Conservation (phyloP, 2,797 vertebrate species). For the Melanotaenia pygmaea region DNA sequence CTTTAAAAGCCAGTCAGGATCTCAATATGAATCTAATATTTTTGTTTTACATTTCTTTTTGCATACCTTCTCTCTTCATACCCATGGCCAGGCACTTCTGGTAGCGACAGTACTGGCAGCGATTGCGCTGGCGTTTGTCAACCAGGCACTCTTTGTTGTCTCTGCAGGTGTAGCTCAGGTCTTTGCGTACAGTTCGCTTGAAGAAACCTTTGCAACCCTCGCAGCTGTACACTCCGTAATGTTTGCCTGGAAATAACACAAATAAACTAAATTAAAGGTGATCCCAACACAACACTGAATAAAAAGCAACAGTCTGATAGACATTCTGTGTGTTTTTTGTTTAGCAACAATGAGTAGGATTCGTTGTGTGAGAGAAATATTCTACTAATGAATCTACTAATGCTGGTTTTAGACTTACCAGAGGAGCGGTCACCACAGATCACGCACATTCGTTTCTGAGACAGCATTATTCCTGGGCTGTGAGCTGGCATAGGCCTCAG, state of each 20-base stretch:
- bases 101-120: conserved; percentile 95
- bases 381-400: not conserved
- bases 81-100: conserved; percentile 98
- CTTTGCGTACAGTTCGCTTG: conserved; percentile 95
- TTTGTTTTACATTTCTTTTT: conserved; percentile 2
- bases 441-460: conserved; percentile 96
- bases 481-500: conserved; percentile 86
- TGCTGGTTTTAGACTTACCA: conserved; percentile 80
- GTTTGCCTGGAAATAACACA: conserved; percentile 86
- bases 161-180: conserved; percentile 95
- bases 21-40: conserved; percentile 10
- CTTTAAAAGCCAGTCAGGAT: conserved; percentile 13
- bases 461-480: conserved; percentile 84
- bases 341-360: not conserved
- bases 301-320: not conserved
- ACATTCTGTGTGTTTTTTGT: not conserved
- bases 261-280: not conserved
- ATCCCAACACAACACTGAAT: conserved; percentile 7
- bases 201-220: conserved; percentile 98
- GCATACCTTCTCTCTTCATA: conserved; percentile 96
- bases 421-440: conserved; percentile 99
- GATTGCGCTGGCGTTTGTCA: conserved; percentile 96
- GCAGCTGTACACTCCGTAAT: conserved; percentile 95
- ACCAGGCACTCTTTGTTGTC: conserved; percentile 96
- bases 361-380: not conserved